A percentile compares a stretch with the other conserved stretches of the same genome.
Evolutionary conservation across 2,888 invertebrate genomes (phyloP).

Genomic region (Dermolepida albohirtum): DNA sequence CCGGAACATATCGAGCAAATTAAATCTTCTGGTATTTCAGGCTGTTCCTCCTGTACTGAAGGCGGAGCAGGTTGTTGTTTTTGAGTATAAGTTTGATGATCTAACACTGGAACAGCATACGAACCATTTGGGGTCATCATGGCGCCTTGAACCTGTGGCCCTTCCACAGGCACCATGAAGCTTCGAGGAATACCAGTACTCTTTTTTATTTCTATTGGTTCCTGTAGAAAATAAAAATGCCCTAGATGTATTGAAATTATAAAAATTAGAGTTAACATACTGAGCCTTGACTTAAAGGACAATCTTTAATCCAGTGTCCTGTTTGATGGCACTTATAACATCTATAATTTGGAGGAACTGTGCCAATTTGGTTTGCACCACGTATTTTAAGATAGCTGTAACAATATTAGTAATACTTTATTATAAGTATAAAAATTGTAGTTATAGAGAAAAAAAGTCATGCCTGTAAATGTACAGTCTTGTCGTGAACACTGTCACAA

Average conservation of each 20-base stretch:
- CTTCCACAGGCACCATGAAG: slow-evolving; percentile 94
- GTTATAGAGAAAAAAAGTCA: not conserved
- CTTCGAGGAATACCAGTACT: slow-evolving; percentile 98
- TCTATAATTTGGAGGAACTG: slow-evolving; percentile 90
- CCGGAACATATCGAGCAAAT: slow-evolving; percentile 94
- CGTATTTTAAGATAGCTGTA: slow-evolving; percentile 89
- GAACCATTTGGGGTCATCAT: slow-evolving; percentile 90
- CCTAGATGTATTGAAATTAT: not conserved
- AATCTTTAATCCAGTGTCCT: slow-evolving; percentile 98
- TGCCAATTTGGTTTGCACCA: slow-evolving; percentile 88
- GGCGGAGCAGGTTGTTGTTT: slow-evolving; percentile 67
- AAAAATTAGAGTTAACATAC: slow-evolving; percentile 59
- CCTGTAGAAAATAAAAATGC: slow-evolving; percentile 61
- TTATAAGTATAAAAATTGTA: not conserved
- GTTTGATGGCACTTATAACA: slow-evolving; percentile 95
- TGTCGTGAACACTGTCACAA: no score
- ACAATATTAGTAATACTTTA: slow-evolving; percentile 52
- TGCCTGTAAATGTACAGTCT: slow-evolving; percentile 6
- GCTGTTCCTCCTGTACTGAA: slow-evolving; percentile 72
- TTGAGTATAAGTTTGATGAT: slow-evolving; percentile 83
- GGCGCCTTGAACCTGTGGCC: slow-evolving; percentile 89
- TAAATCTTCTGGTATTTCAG: slow-evolving; percentile 90
- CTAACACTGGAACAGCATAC: slow-evolving; percentile 89
- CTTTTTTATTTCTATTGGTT: slow-evolving; percentile 85
- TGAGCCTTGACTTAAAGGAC: slow-evolving; percentile 77